Evolutionary conservation across 2,888 invertebrate species (phyloP).

Genomic region (Auanema freiburgensis): DNA sequence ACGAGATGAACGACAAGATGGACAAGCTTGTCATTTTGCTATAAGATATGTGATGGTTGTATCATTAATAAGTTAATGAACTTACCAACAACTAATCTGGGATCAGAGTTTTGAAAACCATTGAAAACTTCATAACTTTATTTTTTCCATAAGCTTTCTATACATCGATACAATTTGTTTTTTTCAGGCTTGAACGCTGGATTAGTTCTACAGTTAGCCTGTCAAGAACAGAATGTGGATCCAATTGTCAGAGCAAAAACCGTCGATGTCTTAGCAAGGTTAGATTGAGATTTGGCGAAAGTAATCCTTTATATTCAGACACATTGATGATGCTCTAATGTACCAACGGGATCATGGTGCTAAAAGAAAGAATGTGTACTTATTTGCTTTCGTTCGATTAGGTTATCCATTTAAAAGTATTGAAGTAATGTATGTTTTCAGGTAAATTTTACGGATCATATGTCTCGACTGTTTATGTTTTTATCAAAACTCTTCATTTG

Average conservation of each 20-base stretch:
- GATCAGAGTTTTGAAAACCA: no score
- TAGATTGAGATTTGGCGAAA: not conserved
- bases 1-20: no score
- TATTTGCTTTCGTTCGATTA: slow-evolving; percentile 44
- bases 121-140: no score
- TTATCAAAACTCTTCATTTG: slow-evolving; percentile 65
- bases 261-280: slow-evolving; percentile 66
- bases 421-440: slow-evolving; percentile 14
- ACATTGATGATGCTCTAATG: slow-evolving; percentile 68
- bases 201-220: slow-evolving; percentile 63
- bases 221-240: slow-evolving; percentile 65
- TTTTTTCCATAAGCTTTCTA: no score
- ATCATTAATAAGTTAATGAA: no score
- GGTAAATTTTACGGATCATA: slow-evolving; percentile 68
- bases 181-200: slow-evolving; percentile 66
- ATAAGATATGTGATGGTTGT: no score
- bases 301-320: slow-evolving; percentile 47
- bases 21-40: no score
- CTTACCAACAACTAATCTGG: no score
- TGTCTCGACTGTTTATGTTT: slow-evolving; percentile 66
- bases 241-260: slow-evolving; percentile 67
- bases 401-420: slow-evolving; percentile 36
- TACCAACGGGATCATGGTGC: slow-evolving; percentile 63
- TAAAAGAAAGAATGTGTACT: slow-evolving; percentile 46
- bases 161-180: no score